Evolutionary conservation across 2,797 vertebrate species (phyloP).

Genomic region (Chelidonichthys spinosus): DNA sequence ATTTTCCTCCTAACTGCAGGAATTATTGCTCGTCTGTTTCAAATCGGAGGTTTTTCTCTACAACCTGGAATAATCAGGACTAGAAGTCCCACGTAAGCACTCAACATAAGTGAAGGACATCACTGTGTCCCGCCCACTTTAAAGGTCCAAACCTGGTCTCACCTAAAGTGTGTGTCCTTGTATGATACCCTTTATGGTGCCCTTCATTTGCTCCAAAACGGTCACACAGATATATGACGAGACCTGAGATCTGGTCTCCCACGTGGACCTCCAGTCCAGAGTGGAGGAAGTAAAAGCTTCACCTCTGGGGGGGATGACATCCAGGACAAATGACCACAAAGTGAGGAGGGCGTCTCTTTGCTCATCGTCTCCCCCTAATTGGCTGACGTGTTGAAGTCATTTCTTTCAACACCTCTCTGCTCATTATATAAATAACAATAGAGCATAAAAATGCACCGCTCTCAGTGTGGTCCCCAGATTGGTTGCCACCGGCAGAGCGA

Average conservation of each 20-base stretch:
- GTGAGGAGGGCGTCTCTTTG: constrained; percentile 19
- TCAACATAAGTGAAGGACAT: neutral
- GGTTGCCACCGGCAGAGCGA: too few relatives aligned
- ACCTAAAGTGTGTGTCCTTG: neutral
- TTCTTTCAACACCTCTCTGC: constrained; percentile 36
- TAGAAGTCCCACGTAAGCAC: neutral
- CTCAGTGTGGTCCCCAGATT: constrained; percentile 23
- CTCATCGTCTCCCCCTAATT: constrained; percentile 57
- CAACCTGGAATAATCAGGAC: neutral
- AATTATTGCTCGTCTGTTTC: neutral
- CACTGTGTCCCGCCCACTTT: neutral
- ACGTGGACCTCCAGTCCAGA: constrained; percentile 1
- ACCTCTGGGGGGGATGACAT: constrained; percentile 15
- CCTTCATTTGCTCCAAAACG: too few relatives aligned
- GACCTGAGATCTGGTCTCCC: neutral
- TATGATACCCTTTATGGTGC: neutral
- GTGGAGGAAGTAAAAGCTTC: neutral
- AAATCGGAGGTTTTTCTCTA: neutral
- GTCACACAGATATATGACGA: neutral
- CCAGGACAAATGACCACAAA: constrained; percentile 15
- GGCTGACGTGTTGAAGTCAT: constrained; percentile 42
- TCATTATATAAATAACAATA: constrained; percentile 51
- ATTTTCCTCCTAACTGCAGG: neutral
- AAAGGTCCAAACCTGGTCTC: neutral
- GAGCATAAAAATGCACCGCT: constrained; percentile 53